A percentile compares a stretch with the other conserved stretches of the same genome.
These are phyloP conservation scores for Probosciger aterrimus DNA, from an alignment of 2,113 vertebrate species.

Conservation along the genomic window DNA sequence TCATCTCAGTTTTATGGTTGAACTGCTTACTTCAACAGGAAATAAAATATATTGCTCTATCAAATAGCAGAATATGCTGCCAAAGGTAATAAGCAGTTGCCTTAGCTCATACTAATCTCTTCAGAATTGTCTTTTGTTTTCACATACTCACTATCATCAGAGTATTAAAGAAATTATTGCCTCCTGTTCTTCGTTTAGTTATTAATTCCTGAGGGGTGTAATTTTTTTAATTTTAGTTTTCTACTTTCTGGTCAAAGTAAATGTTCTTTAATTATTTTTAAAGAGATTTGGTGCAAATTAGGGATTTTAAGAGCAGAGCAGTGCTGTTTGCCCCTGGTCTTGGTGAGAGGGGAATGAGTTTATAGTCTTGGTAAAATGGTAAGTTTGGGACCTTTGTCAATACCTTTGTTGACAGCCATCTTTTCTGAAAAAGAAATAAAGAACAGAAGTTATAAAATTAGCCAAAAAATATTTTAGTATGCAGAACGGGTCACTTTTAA, in stretches of 20 bases:
- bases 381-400: not conserved
- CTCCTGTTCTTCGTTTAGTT: not conserved
- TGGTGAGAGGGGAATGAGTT: not conserved
- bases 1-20: not conserved
- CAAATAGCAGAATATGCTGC: not conserved
- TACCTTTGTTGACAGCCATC: not conserved
- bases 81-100: not conserved
- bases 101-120: not conserved
- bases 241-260: not conserved
- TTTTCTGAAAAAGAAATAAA: not conserved
- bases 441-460: not conserved
- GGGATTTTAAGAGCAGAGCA: not conserved
- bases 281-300: not conserved
- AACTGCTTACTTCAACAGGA: not conserved
- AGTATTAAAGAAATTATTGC: not conserved
- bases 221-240: not conserved
- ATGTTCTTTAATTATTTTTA: not conserved
- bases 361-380: not conserved
- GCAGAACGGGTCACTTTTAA: not conserved
- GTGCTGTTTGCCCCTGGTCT: not conserved
- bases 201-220: not conserved
- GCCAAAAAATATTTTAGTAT: not conserved
- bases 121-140: not conserved
- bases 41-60: not conserved
- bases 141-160: not conserved